Base-by-base conservation (phyloP, 2,113 vertebrate species). In the Hemibagrus wyckioides region DNA sequence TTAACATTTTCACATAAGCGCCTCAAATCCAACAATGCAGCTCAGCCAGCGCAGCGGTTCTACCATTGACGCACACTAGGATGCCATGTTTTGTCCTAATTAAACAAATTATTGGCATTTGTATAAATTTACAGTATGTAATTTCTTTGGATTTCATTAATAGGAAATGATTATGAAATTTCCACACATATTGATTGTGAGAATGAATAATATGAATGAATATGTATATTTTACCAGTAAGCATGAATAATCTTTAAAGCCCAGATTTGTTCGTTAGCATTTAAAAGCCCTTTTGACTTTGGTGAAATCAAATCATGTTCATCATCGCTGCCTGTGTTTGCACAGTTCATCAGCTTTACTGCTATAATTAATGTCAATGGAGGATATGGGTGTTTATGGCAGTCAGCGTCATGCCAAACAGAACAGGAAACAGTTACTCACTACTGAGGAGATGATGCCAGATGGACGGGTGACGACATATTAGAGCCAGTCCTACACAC, bases 341-440 rank as follows among this genome's bases (percentile, higher is more conserved):
- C n/a, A 41, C 69, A 71, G 54, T 69, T 86, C 39, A 54, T 83
- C 39, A 54, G 80, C 80, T 79, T 75, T 41, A 71, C 50, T 71
- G 67, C 63, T 39, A 11, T 87, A 82, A 89, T 87, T 82, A 69
- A 54, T 28, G 28, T 75, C 11, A 28, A 39, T 57, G 84, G 81
- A 89, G 88, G 86, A 86, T 75, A 57, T 39, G 57, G 54, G 76
- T 63, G 80, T 84, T 88, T 82, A 88, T 59, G 87, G 39, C 71
- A 36, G 48, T 79, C 75, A 86, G 15, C 13, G 48, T 28, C 73
- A 76, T 50, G 25, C 23, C 25, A 15, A 56, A 48, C 63, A 86
- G 73, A 84, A 61, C 85, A 87, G 89, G 88, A 90, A 89, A 85
- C 88, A 85, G 73, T 84, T 80, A 77, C 83, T 30, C 11, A 17